Evolutionary conservation across 1,140 invertebrate species (phyloP), one percentile per base, ranked within the genome.

Genomic region (Drosophila teissieri): DNA sequence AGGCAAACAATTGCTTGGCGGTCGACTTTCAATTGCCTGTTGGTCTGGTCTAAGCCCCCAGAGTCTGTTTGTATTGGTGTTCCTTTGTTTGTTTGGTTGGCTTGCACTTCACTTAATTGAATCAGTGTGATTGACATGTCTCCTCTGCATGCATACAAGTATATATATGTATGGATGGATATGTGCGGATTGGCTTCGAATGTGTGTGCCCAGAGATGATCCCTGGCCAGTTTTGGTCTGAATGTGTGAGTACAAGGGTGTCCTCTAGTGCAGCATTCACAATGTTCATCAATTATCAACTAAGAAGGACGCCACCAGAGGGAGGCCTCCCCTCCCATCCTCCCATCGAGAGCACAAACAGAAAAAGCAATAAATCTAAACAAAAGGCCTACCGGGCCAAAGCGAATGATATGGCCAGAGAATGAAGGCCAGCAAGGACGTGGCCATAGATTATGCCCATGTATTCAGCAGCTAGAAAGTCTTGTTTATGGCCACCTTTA

Each of bases 261-360:
- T 40, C 31, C 58, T 60, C 61, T 52, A 62, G 56, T 73, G 75
- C 76, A 72, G 45, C 53, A 74, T 53, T 78, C 82, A 76, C 65
- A 86, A 65, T 76, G 78, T 84, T 80, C 81, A 84, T 84, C 82
- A 86, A 86, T 86, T 86, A 86, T 86, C 70, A 88, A 88, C 78
- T 75, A 60, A 81, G 74, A 56, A 44, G 58, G 40, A 44, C 37
- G n/a, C 15, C 45, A 10, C 37, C n/a, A 24, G 39, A 37, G 44
- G 31, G 55, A 62, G 67, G 4, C 3, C 10, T 19, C 19, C 19
- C 19, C 1, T 19, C 19, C 19, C n/a, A n/a, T n/a, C n/a, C 19
- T 19, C 19, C 19, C 19, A 19, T 19, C 19, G 2, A 4, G 22
- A 19, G 55, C 56, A 44, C 73, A 75, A 65, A 67, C 53, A 57